Percentiles rank a stretch among this genome's conserved stretches.
Evolutionary conservation across 2,888 invertebrate species (phyloP).

Genomic region (Hypsopygia costalis): DNA sequence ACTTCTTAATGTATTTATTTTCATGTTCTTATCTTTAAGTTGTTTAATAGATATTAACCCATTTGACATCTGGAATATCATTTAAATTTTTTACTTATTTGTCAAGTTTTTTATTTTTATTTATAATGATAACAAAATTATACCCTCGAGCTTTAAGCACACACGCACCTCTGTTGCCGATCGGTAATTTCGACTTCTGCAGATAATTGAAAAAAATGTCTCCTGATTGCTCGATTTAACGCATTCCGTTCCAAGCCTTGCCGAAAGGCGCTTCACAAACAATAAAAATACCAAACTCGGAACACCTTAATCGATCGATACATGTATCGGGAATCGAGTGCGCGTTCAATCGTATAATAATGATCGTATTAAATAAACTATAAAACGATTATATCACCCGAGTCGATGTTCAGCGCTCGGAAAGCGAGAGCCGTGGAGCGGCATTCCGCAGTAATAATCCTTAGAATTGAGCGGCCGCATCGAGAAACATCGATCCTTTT

Average conservation of each 20-base stretch:
- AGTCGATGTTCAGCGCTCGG: conserved; percentile 30
- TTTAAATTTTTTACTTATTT: too few species aligned
- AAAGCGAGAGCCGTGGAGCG: conserved; percentile 68
- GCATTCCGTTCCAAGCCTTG: conserved; percentile 18
- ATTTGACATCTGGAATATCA: not conserved
- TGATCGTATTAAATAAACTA: conserved; percentile 49
- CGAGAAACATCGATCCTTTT: conserved; percentile 46
- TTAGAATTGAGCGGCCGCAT: conserved; percentile 42
- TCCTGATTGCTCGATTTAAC: conserved; percentile 25
- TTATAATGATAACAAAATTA: conserved; percentile 10
- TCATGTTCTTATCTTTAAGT: not conserved
- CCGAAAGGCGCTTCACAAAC: conserved; percentile 1
- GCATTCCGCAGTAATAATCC: conserved; percentile 73
- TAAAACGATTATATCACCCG: conserved; percentile 48
- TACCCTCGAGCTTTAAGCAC: conserved; percentile 16
- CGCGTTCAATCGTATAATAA: conserved; percentile 28
- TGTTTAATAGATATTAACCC: not conserved
- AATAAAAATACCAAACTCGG: conserved; percentile 10
- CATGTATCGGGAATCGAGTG: conserved; percentile 25
- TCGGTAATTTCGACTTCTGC: conserved; percentile 47
- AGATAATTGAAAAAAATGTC: conserved; percentile 44
- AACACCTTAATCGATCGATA: conserved; percentile 10
- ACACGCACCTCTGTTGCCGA: conserved; percentile 25
- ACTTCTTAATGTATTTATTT: not conserved
- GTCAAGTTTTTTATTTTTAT: not conserved